Base-by-base conservation (phyloP, 1,140 invertebrate genomes). In the Drosophila fuyamai region DNA sequence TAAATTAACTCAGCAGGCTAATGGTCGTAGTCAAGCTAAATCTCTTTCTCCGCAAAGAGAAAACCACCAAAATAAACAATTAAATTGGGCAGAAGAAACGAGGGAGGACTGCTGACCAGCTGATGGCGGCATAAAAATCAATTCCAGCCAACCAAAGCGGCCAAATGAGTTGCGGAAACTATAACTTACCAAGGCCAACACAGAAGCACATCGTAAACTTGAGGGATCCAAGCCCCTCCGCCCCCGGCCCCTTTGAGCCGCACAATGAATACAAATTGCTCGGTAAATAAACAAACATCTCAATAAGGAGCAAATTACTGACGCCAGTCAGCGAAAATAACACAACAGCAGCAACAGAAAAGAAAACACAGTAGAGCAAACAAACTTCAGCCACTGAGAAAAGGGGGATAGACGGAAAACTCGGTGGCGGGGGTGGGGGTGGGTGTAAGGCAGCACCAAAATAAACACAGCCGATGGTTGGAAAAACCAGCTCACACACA, bases 231-330 rank as follows among this genome's bases (percentile, higher is more conserved):
- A 36, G 35, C n/a, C 41, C 36, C 35, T 13, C 12, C 7, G 0
- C 3, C 23, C 38, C 27, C 32, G 16, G 32, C 32, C 63, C 57
- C 53, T 59, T 54, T 62, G 76, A 50, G 81, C 78, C 77, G 51
- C 77, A 89, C 84, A 89, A 89, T 89, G 84, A 89, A 89, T 89
- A 89, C 84, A 89, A 89, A 89, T 89, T 89, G 84, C 84, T 89
- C 71, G 81, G 84, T 89, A 89, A 89, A 89, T 89, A 89, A 89
- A 89, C 84, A 89, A 72, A 89, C 84, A 89, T 89, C 84, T 89
- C 85, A 89, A 89, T 89, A 89, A 89, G 85, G 84, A 89, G 84
- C 84, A 89, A 89, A 89, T 89, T 89, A 89, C 84, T 81, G 77
- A 89, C 84, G 81, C 84, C 84, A 89, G 57, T 79, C 70, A 89